These are phyloP conservation scores for Loris lydekkerianus DNA, from an alignment of 2,797 vertebrate species.

Conservation along the genomic window DNA sequence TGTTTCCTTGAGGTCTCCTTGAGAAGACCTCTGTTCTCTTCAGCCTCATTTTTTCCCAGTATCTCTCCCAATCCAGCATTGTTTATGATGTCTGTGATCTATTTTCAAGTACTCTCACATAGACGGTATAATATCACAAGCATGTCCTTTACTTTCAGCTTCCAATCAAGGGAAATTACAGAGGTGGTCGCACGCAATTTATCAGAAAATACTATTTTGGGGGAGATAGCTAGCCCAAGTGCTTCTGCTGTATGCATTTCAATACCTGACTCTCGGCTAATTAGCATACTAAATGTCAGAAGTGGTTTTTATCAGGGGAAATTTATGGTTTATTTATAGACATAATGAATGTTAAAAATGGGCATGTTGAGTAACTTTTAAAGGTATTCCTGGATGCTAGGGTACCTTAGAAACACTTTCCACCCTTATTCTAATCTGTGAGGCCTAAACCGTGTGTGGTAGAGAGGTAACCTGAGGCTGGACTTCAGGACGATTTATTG, in stretches of 20 bases:
- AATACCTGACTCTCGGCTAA: slow-evolving; percentile 51
- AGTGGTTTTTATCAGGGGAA: slow-evolving; percentile 63
- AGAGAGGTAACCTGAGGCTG: background rate
- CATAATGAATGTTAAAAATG: slow-evolving; percentile 35
- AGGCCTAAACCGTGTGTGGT: background rate
- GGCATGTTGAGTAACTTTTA: slow-evolving; percentile 26
- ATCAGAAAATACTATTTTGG: slow-evolving; percentile 51
- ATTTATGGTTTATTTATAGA: slow-evolving; percentile 72
- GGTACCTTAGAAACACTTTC: slow-evolving; percentile 2
- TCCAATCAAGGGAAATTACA: background rate
- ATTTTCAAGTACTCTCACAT: background rate
- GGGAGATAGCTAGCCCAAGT: background rate
- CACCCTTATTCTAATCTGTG: background rate
- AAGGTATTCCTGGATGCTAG: slow-evolving; percentile 44
- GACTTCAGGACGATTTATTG: background rate
- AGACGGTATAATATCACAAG: background rate
- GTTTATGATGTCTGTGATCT: background rate
- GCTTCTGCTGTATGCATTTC: background rate
- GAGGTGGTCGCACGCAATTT: background rate
- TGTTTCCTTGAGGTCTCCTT: too few species aligned
- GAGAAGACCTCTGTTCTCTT: too few species aligned
- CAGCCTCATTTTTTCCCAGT: too few species aligned
- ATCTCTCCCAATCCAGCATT: background rate
- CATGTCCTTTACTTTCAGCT: background rate
- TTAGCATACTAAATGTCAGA: slow-evolving; percentile 70